These are phyloP conservation scores for Ctenopoma multispine DNA, from an alignment of 2,797 vertebrate species.

Conservation along the genomic window DNA sequence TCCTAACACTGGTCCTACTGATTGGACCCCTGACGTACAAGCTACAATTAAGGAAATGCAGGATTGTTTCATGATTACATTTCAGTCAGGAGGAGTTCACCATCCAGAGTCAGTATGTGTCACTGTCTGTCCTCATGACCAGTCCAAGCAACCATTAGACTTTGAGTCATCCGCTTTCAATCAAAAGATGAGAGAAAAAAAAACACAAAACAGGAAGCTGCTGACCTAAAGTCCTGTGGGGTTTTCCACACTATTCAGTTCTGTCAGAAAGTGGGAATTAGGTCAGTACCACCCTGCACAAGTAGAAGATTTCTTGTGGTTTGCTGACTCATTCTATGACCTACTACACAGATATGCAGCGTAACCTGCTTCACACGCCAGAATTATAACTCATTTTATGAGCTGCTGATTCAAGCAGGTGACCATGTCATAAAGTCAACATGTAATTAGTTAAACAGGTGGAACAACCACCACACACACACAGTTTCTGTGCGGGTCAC, in stretches of 20 bases:
- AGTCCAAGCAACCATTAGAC: background rate
- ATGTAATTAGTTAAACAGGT: background rate
- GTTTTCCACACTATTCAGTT: background rate
- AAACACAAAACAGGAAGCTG: constrained; percentile 33
- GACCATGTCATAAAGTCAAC: no score
- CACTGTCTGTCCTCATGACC: constrained; percentile 40
- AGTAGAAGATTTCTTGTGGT: constrained; percentile 10
- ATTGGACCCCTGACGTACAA: no score
- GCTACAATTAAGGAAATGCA: background rate
- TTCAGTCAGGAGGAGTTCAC: constrained; percentile 16
- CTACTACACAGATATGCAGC: background rate
- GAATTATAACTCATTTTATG: background rate
- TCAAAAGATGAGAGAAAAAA: background rate
- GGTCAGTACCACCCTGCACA: background rate
- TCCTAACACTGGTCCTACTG: no score
- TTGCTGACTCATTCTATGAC: constrained; percentile 18
- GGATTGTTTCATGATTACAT: no score
- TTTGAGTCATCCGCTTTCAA: constrained; percentile 43
- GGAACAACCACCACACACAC: no score
- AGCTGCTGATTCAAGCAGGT: background rate
- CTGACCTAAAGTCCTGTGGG: background rate
- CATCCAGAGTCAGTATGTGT: constrained; percentile 15
- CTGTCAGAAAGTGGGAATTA: constrained; percentile 23
- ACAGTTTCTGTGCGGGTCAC: no score
- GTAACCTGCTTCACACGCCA: background rate